These are phyloP conservation scores for Tortrix viridana DNA, from an alignment of 2,888 invertebrate species.

Conservation along the genomic window DNA sequence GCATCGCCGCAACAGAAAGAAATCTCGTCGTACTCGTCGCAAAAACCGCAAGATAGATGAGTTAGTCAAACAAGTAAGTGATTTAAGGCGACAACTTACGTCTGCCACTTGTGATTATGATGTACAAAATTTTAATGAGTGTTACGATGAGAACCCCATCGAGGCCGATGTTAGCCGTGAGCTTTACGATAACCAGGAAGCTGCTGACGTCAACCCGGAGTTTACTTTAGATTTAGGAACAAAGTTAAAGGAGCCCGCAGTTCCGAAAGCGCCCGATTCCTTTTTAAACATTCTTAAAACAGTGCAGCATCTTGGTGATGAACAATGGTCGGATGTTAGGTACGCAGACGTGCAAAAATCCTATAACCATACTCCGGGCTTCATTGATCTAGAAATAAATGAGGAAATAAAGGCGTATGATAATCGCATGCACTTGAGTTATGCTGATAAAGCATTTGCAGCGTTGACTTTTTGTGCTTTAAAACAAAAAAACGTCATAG, in stretches of 20 bases:
- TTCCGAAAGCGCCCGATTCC: not conserved
- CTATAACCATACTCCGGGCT: conserved; percentile 40
- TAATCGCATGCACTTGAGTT: conserved; percentile 30
- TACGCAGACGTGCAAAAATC: conserved; percentile 14
- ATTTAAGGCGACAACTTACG: too few relatives aligned
- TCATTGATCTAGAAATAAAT: conserved; percentile 39
- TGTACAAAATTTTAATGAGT: not conserved
- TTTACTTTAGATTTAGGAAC: not conserved
- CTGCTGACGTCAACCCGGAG: not conserved
- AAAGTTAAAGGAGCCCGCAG: conserved; percentile 9
- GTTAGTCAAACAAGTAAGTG: not conserved
- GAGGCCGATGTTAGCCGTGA: not conserved
- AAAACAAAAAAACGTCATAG: conserved; percentile 41
- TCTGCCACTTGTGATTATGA: too few relatives aligned
- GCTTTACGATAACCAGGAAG: not conserved
- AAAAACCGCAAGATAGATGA: not conserved
- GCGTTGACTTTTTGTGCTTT: conserved; percentile 42
- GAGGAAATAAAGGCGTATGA: conserved; percentile 41
- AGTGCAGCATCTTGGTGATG: not conserved
- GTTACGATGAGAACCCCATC: not conserved
- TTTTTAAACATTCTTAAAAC: not conserved
- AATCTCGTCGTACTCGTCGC: not conserved
- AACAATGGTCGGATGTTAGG: not conserved
- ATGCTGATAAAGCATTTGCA: conserved; percentile 42
- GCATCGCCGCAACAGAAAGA: not conserved